Conservation (phyloP, 2,797 vertebrate genomes). For the Meriones psammophilus region DNA sequence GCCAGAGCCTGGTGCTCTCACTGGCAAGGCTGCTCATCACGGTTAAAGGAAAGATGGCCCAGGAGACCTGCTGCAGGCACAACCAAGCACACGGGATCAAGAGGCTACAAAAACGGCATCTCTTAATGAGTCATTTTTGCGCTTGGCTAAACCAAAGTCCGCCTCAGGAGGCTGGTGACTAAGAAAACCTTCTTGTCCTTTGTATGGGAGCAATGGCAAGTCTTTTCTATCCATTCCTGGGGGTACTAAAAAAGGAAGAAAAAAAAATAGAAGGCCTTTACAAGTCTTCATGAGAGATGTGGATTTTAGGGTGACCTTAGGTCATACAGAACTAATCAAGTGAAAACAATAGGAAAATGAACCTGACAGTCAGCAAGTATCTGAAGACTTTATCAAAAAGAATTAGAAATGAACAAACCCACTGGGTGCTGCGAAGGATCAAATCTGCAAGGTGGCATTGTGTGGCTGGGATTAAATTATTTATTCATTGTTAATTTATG, state of each 20-base stretch:
- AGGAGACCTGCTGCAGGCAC: conserved; percentile 88
- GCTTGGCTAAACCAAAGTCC: conserved; percentile 92
- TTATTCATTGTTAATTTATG: conserved; percentile 94
- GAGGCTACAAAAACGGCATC: conserved; percentile 87
- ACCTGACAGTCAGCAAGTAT: conserved; percentile 91
- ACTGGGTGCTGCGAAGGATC: conserved; percentile 88
- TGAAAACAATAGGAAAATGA: conserved; percentile 93
- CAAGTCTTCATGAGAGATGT: conserved; percentile 90
- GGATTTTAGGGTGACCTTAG: conserved; percentile 93
- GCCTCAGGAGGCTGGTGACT: conserved; percentile 86
- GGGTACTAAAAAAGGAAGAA: conserved; percentile 61
- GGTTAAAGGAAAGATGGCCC: conserved; percentile 83
- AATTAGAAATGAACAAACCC: conserved; percentile 90
- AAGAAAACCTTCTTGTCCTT: conserved; percentile 90
- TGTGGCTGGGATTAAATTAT: conserved; percentile 91
- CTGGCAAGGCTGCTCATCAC: not conserved
- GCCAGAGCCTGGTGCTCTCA: not conserved
- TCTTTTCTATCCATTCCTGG: conserved; percentile 88
- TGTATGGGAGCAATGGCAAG: conserved; percentile 90
- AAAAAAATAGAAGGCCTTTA: conserved; percentile 84
- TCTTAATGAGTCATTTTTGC: conserved; percentile 96
- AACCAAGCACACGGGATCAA: conserved; percentile 89
- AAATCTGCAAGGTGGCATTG: conserved; percentile 91
- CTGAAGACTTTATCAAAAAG: conserved; percentile 94
- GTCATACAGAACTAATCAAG: conserved; percentile 94